Conservation (phyloP, 1,140 invertebrate genomes). For the Piezodorus guildinii region DNA sequence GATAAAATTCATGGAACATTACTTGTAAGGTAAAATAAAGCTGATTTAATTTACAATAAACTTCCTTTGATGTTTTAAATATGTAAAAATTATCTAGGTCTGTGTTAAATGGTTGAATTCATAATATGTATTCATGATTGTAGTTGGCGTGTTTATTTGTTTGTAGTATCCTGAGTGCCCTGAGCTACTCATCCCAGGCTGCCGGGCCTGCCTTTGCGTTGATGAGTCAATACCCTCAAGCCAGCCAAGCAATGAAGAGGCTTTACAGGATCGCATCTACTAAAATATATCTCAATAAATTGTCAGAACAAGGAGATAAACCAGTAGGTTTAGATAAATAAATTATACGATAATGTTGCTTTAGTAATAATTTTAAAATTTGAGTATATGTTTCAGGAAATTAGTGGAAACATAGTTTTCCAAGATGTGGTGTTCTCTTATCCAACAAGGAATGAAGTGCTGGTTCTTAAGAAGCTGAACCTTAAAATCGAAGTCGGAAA, state of each 20-base stretch:
- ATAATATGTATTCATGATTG: background rate
- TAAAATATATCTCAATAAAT: constrained; percentile 39
- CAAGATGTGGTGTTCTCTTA: constrained; percentile 71
- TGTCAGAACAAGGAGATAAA: constrained; percentile 33
- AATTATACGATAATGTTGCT: too few species aligned
- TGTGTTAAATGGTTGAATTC: too few species aligned
- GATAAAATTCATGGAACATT: background rate
- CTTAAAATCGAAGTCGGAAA: constrained; percentile 67
- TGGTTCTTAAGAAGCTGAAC: constrained; percentile 59
- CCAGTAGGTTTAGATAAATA: constrained; percentile 25
- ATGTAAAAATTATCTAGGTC: background rate
- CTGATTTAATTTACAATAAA: background rate
- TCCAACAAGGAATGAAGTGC: constrained; percentile 68
- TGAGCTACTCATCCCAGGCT: constrained; percentile 27
- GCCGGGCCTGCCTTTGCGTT: constrained; percentile 40
- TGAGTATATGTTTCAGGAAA: background rate
- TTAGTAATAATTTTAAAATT: too few species aligned
- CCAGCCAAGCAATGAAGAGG: constrained; percentile 41
- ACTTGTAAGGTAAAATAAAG: background rate
- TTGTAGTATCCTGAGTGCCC: constrained; percentile 37
- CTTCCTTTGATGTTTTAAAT: background rate
- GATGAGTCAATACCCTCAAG: constrained; percentile 48
- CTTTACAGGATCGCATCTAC: constrained; percentile 41
- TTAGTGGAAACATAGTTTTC: constrained; percentile 60
- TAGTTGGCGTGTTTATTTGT: background rate